Conservation (phyloP, 2,888 invertebrate species). For the Sepiola atlantica region DNA sequence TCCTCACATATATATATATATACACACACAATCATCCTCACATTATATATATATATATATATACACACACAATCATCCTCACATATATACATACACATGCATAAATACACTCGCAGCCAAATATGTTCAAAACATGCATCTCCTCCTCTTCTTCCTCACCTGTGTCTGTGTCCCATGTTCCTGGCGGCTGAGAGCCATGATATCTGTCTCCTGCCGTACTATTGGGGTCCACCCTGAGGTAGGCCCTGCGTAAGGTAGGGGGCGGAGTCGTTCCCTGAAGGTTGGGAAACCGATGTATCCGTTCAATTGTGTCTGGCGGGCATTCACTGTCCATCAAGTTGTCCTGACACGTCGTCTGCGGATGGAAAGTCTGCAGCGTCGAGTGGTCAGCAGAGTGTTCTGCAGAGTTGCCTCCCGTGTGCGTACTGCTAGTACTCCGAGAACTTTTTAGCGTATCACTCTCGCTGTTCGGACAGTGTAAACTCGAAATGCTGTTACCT, state of each 20-base stretch:
- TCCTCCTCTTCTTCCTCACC: background rate
- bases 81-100: too few species aligned
- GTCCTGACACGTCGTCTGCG: slow-evolving; percentile 59
- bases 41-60: too few species aligned
- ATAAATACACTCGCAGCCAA: too few species aligned
- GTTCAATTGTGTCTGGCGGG: slow-evolving; percentile 38
- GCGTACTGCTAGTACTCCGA: slow-evolving; percentile 67
- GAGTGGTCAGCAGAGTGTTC: slow-evolving; percentile 53
- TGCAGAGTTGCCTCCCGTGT: slow-evolving; percentile 54
- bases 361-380: slow-evolving; percentile 67
- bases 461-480: slow-evolving; percentile 67
- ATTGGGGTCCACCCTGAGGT: slow-evolving; percentile 34
- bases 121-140: too few species aligned
- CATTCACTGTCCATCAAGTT: slow-evolving; percentile 51
- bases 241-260: slow-evolving; percentile 24
- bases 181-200: slow-evolving; percentile 44
- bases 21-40: too few species aligned
- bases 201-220: slow-evolving; percentile 43
- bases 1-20: too few species aligned
- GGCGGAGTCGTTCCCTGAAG: slow-evolving; percentile 36
- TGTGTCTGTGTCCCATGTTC: slow-evolving; percentile 40
- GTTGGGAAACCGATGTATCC: slow-evolving; percentile 35
- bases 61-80: too few species aligned
- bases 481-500: slow-evolving; percentile 66
- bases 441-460: slow-evolving; percentile 69